These are phyloP conservation scores for Andricus quercusramuli DNA, from an alignment of 2,888 invertebrate genomes.

Conservation along the genomic window DNA sequence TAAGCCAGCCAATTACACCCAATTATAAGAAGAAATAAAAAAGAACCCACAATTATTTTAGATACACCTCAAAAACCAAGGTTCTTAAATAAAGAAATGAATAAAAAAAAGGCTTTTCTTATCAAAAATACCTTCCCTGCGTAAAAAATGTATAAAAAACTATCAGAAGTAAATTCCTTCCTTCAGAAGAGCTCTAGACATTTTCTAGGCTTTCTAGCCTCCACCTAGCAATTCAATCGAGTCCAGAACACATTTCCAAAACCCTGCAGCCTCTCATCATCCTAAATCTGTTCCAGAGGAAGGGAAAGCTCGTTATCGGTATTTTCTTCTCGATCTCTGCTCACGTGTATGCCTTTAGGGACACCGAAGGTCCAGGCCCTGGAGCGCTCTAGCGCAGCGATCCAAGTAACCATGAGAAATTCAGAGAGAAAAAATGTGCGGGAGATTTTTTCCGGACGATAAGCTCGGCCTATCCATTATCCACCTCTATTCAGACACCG, in stretches of 20 bases:
- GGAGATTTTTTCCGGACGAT: constrained; percentile 51
- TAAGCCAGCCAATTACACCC: too few relatives aligned
- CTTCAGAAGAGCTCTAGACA: neutral
- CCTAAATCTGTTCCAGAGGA: constrained; percentile 28
- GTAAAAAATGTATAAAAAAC: neutral
- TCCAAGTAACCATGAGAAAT: constrained; percentile 6
- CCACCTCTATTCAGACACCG: constrained; percentile 44
- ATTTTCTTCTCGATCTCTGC: constrained; percentile 32
- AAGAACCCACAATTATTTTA: too few relatives aligned
- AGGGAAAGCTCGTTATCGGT: constrained; percentile 37
- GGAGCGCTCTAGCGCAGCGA: neutral
- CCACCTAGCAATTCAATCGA: neutral
- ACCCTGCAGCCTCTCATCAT: constrained; percentile 25
- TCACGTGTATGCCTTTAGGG: constrained; percentile 32
- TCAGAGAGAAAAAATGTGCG: constrained; percentile 8
- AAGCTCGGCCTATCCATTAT: constrained; percentile 44
- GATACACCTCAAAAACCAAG: too few relatives aligned
- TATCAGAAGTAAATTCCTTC: neutral
- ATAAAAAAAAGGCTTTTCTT: neutral
- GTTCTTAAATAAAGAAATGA: neutral
- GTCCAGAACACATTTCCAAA: neutral
- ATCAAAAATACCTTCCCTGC: too few relatives aligned
- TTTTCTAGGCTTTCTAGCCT: neutral
- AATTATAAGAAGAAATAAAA: too few relatives aligned
- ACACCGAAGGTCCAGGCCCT: neutral